A percentile compares a stretch with the other conserved stretches of the same genome.
Evolutionary conservation across 2,797 vertebrate species (phyloP).

Genomic region (Thaleichthys pacificus): DNA sequence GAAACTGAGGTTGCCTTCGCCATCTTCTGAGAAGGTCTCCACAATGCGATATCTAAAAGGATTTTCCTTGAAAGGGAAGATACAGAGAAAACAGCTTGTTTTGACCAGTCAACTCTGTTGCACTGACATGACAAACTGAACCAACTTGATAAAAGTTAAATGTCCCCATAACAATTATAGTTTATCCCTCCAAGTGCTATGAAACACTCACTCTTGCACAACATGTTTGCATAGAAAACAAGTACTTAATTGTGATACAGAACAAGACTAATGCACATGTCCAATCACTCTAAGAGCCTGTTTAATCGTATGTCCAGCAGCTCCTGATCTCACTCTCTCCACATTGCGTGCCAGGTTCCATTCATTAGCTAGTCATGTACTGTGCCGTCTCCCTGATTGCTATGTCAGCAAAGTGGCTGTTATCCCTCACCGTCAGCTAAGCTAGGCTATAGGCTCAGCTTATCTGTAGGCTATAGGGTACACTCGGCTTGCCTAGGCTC

Average conservation of each 20-base stretch:
- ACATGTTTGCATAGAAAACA: no score
- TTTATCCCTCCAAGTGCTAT: no score
- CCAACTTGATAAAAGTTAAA: neutral
- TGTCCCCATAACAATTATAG: no score
- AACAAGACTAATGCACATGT: constrained; percentile 1
- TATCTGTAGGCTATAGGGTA: no score
- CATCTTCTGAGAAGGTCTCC: constrained; percentile 90
- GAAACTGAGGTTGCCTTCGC: constrained; percentile 90
- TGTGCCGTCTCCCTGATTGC: neutral
- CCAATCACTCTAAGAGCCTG: neutral
- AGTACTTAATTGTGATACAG: neutral
- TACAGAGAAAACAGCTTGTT: neutral
- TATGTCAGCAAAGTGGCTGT: neutral
- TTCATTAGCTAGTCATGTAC: neutral
- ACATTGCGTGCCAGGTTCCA: neutral
- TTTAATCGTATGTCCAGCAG: neutral
- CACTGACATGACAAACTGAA: neutral
- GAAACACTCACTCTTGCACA: no score
- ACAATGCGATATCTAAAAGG: constrained; percentile 93
- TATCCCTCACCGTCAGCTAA: neutral
- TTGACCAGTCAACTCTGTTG: neutral
- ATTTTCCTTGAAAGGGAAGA: constrained; percentile 83
- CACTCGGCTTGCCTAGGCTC: neutral
- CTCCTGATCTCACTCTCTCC: constrained; percentile 1
- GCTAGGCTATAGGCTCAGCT: no score